phyloP scores from a whole-genome alignment of 1,140 invertebrate genomes.

The Dinoponera quadriceps region DNA sequence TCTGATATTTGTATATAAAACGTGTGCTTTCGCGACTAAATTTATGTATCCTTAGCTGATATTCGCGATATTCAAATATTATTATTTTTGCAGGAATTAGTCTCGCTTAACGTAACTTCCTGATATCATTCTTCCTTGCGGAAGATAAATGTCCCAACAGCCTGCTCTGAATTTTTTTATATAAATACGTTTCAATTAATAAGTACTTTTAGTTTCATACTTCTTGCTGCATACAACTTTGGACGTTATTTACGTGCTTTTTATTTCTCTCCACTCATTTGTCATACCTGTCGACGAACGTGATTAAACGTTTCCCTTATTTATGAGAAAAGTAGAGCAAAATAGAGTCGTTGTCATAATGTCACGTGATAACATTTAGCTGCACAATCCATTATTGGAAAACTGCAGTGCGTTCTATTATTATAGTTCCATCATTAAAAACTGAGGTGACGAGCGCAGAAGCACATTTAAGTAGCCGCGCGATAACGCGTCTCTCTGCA shows the following conservation, averaged over 20 bases:
- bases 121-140: too few relatives aligned
- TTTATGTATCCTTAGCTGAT: too few relatives aligned
- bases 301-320: slow-evolving; percentile 18
- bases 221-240: too few relatives aligned
- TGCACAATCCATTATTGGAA: slow-evolving; percentile 17
- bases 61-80: too few relatives aligned
- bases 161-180: too few relatives aligned
- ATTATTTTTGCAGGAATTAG: too few relatives aligned
- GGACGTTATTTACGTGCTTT: background rate
- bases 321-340: slow-evolving; percentile 3
- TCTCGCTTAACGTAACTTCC: too few relatives aligned
- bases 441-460: slow-evolving; percentile 14
- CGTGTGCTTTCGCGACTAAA: too few relatives aligned
- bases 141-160: too few relatives aligned
- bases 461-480: background rate
- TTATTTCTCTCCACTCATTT: background rate
- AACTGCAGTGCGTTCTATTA: slow-evolving; percentile 30
- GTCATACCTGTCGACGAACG: slow-evolving; percentile 8
- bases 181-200: too few relatives aligned
- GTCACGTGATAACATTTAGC: slow-evolving; percentile 3
- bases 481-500: background rate
- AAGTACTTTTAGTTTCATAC: too few relatives aligned
- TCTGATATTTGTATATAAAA: too few relatives aligned
- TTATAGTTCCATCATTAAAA: slow-evolving; percentile 43
- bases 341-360: slow-evolving; percentile 7